Evolutionary conservation across 2,797 vertebrate species (phyloP), one percentile per base, ranked within the genome.

Genomic region (Antrozous pallidus): DNA sequence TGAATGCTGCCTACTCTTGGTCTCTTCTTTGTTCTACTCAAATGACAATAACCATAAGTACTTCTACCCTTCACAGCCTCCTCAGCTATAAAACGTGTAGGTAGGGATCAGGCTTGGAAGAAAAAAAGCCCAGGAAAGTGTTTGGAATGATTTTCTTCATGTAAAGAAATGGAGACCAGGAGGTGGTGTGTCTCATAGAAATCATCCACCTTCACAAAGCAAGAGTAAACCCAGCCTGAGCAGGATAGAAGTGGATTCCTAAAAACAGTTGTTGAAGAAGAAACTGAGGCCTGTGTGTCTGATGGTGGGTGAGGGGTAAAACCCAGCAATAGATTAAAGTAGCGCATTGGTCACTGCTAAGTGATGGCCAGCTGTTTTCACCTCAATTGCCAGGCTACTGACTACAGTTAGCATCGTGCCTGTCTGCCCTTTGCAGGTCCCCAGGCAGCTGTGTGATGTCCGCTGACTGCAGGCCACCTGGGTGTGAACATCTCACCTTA

Each of bases 11-110:
- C 71, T 90, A 31, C 11, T 61, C 83, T 63, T 54, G 17, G 26
- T 70, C 73, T 95, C 56, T 81, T 89, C 51, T 92, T 79, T 51
- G 33, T 92, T 90, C 38, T 77, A 49, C 40, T 92, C 56, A 90
- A 88, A 81, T 93, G 73, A 54, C 54, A 91, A 49, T 16, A 61
- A 84, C 36, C n/a, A 33, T 13, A 88, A 75, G 54, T 45, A 51
- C 69, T 82, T 58, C 85, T 75, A 63, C 40, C 26, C 81, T 80
- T 84, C 58, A 9, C 6, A 70, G 51, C 28, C 58, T 82, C 49
- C 58, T 83, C 28, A n/a, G 4, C 33, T 58, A 5, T 49, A 61
- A 69, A 18, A 88, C 67, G 74, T 80, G 73, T 31, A 88, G 16
- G 33, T 18, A 61, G 81, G 40, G 28, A 56, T 51, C 26, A 17